These are phyloP conservation scores for Pyralis farinalis DNA, from an alignment of 2,888 invertebrate species.

Conservation along the genomic window DNA sequence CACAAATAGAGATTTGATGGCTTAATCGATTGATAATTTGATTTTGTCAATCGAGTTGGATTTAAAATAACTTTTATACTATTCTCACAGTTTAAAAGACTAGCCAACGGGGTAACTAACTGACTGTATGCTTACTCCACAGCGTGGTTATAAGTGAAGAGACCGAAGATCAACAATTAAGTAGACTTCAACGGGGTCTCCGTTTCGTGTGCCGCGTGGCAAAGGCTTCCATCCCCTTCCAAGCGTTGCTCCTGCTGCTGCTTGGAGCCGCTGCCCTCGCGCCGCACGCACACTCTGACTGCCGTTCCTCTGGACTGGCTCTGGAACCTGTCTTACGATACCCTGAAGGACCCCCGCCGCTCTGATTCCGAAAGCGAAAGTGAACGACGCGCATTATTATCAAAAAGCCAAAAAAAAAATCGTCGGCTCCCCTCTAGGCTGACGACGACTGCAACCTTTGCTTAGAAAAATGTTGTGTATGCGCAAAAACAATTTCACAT, in stretches of 20 bases:
- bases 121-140: no score
- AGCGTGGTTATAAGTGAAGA: conserved; percentile 52
- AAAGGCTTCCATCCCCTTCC: conserved; percentile 95
- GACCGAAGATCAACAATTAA: conserved; percentile 44
- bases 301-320: conserved; percentile 89
- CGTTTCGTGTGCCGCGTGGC: conserved; percentile 94
- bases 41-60: no score
- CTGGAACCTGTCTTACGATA: conserved; percentile 95
- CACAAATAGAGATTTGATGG: no score
- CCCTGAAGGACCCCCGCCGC: conserved; percentile 96
- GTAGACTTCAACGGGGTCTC: conserved; percentile 84
- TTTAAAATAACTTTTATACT: no score
- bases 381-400: conserved; percentile 19
- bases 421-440: conserved; percentile 18
- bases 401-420: conserved; percentile 6
- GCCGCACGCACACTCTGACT: conserved; percentile 91
- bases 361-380: conserved; percentile 71
- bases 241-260: conserved; percentile 95
- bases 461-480: no score
- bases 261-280: conserved; percentile 96
- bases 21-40: no score
- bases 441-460: background rate
- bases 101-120: no score
- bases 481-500: no score
- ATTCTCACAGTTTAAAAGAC: no score